These are phyloP conservation scores for Acronicta leporina DNA, from an alignment of 2,888 invertebrate species.

Conservation along the genomic window DNA sequence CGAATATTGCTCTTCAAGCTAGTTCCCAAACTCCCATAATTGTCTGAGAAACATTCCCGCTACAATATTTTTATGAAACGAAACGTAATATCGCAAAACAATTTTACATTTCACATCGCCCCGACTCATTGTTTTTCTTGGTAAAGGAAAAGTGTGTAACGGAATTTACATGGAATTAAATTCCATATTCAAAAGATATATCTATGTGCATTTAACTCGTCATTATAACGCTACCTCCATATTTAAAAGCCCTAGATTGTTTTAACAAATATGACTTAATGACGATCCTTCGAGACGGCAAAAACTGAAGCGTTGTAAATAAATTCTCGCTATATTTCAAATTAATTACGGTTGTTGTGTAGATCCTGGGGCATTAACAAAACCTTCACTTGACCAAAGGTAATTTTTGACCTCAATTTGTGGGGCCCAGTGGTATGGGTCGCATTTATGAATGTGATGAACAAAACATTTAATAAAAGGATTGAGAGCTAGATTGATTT, in stretches of 20 bases:
- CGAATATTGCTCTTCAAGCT: slow-evolving; percentile 56
- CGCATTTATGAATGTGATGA: slow-evolving; percentile 25
- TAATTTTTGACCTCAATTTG: slow-evolving; percentile 56
- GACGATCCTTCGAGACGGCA: slow-evolving; percentile 22
- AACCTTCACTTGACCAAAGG: slow-evolving; percentile 49
- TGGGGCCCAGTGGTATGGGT: slow-evolving; percentile 22
- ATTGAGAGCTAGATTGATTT: slow-evolving; percentile 14
- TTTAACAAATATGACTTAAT: slow-evolving; percentile 32
- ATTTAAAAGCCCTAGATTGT: slow-evolving; percentile 32
- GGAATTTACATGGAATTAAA: too few species aligned
- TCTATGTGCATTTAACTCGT: slow-evolving; percentile 13
- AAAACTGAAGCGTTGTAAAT: slow-evolving; percentile 29
- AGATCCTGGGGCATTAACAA: slow-evolving; percentile 44
- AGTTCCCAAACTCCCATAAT: slow-evolving; percentile 52
- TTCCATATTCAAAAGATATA: neutral
- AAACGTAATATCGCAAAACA: slow-evolving; percentile 11
- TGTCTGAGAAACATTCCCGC: slow-evolving; percentile 33
- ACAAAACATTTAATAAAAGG: slow-evolving; percentile 19
- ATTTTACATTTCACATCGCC: slow-evolving; percentile 11
- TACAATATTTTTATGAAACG: slow-evolving; percentile 10
- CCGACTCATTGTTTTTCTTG: slow-evolving; percentile 18
- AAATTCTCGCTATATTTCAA: slow-evolving; percentile 57
- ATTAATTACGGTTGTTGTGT: slow-evolving; percentile 52
- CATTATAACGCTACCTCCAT: slow-evolving; percentile 22
- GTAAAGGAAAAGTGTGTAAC: slow-evolving; percentile 11